Evolutionary conservation across 92 coral and sea anemone genomes (phyloP).

Genomic region (Galaxea fascicularis): DNA sequence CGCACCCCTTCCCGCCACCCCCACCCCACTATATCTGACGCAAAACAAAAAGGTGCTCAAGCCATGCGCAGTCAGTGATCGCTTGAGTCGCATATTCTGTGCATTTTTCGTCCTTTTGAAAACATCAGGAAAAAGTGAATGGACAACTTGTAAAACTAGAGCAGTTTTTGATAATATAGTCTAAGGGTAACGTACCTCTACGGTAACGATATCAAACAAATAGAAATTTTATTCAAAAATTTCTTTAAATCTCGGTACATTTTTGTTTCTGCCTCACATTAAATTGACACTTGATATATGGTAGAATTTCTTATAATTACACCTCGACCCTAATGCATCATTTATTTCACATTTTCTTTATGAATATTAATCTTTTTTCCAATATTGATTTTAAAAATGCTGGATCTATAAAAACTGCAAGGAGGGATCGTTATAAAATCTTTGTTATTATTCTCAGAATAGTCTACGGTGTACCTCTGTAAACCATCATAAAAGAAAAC

Average conservation of each 20-base stretch:
- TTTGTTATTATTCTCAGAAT: neutral
- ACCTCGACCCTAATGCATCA: neutral
- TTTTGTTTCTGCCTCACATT: neutral
- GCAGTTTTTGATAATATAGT: neutral
- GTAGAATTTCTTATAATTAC: neutral
- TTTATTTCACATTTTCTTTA: neutral
- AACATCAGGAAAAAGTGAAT: neutral
- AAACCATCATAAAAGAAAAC: neutral
- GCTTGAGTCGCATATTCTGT: too few species aligned
- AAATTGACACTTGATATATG: neutral
- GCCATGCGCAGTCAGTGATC: too few species aligned
- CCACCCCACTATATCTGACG: too few species aligned
- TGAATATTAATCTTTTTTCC: neutral
- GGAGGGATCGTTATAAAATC: neutral
- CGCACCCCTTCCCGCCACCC: too few species aligned
- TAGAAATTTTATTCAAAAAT: neutral
- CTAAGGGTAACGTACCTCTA: neutral
- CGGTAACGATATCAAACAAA: neutral
- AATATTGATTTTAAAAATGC: neutral
- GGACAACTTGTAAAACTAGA: constrained; percentile 11
- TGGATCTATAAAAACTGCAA: neutral
- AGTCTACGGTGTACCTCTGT: neutral
- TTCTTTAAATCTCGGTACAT: neutral
- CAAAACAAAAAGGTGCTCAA: too few species aligned
- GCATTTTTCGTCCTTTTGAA: neutral